Conservation (phyloP, 2,113 vertebrate species). For the Marmota monax region DNA sequence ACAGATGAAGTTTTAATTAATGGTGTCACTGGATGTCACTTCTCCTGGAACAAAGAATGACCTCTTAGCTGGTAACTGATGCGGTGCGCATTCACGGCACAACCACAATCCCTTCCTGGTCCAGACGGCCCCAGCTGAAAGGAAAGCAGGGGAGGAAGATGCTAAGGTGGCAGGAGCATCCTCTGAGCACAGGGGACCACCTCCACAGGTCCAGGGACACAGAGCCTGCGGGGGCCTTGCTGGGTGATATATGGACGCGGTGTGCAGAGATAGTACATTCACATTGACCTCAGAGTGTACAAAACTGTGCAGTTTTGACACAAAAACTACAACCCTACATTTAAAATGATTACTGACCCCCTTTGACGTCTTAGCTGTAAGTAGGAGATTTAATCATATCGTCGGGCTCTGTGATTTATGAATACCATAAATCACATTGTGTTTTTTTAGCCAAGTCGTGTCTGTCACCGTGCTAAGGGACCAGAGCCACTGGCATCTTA, state of each 20-base stretch:
- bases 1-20: conserved; percentile 87
- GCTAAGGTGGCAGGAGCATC: not conserved
- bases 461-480: conserved; percentile 56
- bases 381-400: conserved; percentile 50
- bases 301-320: conserved; percentile 38
- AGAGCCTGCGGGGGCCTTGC: not conserved
- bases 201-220: not conserved
- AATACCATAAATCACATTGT: conserved; percentile 68
- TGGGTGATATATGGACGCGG: not conserved
- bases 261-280: not conserved
- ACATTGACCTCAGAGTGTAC: not conserved
- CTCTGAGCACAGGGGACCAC: not conserved
- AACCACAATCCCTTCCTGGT: conserved; percentile 47
- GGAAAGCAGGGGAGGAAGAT: conserved; percentile 45
- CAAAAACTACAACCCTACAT: conserved; percentile 8
- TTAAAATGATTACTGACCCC: not conserved
- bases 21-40: conserved; percentile 74
- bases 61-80: conserved; percentile 76
- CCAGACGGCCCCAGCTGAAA: not conserved
- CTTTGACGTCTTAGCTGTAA: conserved; percentile 62
- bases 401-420: conserved; percentile 67
- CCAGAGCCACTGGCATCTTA: not conserved
- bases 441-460: conserved; percentile 39
- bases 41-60: conserved; percentile 83
- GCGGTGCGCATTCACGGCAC: conserved; percentile 61